Evolutionary conservation across 2,888 invertebrate genomes (phyloP).

Genomic region (Scaptomyza cyrtandrae): DNA sequence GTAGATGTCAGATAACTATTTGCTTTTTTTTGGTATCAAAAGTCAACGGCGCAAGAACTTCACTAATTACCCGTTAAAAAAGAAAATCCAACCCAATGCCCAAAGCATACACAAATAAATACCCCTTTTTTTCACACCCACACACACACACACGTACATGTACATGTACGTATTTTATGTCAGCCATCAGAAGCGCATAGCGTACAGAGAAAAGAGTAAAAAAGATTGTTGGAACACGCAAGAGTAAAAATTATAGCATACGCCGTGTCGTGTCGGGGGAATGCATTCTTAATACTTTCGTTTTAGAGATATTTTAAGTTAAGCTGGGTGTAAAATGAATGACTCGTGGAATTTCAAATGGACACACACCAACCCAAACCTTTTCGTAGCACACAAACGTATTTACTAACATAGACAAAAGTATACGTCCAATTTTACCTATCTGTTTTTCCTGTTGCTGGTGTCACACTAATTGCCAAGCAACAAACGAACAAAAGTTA

Average conservation of each 20-base stretch:
- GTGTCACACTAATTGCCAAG: constrained; percentile 65
- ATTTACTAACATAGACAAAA: neutral
- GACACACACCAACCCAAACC: neutral
- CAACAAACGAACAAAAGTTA: constrained; percentile 30
- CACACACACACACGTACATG: neutral
- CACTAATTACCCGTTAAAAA: constrained; percentile 68
- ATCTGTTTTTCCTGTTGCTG: constrained; percentile 35
- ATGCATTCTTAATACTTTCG: constrained; percentile 40
- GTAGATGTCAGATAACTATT: constrained; percentile 8
- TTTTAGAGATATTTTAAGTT: constrained; percentile 30
- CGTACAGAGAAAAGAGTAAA: constrained; percentile 1
- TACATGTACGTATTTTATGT: constrained; percentile 54
- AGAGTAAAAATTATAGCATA: constrained; percentile 37
- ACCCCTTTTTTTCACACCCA: neutral
- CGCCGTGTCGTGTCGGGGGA: constrained; percentile 30
- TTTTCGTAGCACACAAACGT: neutral
- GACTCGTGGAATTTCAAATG: constrained; percentile 45
- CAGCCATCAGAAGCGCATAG: constrained; percentile 33
- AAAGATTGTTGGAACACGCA: constrained; percentile 32
- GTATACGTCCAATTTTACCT: constrained; percentile 66
- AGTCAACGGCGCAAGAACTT: constrained; percentile 47
- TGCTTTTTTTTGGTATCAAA: constrained; percentile 25
- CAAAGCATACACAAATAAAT: constrained; percentile 8
- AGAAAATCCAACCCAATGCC: constrained; percentile 36
- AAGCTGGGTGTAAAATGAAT: constrained; percentile 47